Percentiles rank a stretch among this genome's conserved stretches.
These are phyloP conservation scores for Ischnura elegans DNA, from an alignment of 2,888 invertebrate species.

Conservation along the genomic window DNA sequence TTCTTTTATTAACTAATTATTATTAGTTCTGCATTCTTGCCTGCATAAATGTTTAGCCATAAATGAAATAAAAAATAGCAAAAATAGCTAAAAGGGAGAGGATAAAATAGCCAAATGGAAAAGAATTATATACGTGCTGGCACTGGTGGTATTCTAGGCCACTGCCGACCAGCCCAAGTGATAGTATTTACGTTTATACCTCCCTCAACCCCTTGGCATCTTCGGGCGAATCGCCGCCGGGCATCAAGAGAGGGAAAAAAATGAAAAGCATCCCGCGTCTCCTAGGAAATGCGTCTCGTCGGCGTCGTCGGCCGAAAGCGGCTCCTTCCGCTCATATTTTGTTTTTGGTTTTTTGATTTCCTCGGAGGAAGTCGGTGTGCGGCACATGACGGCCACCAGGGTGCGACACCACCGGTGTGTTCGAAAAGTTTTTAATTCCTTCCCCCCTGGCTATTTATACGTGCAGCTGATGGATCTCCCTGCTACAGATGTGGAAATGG, in stretches of 20 bases:
- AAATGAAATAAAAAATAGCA: too few relatives aligned
- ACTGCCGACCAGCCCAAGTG: too few relatives aligned
- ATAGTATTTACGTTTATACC: too few relatives aligned
- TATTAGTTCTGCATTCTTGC: too few relatives aligned
- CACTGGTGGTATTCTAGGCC: too few relatives aligned
- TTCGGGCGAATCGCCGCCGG: neutral
- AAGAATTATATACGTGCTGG: too few relatives aligned
- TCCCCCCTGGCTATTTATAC: neutral
- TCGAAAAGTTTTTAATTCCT: neutral
- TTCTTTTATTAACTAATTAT: too few relatives aligned
- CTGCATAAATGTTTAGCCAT: too few relatives aligned
- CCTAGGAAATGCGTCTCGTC: neutral
- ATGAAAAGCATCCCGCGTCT: neutral
- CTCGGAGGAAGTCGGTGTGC: neutral
- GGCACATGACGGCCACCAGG: neutral
- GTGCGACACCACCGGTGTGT: neutral
- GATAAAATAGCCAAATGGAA: too few relatives aligned
- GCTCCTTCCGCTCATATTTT: neutral
- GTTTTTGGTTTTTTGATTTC: neutral
- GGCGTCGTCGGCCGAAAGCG: neutral
- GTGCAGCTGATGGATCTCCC: too few relatives aligned
- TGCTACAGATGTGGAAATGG: too few relatives aligned
- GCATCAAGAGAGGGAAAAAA: neutral
- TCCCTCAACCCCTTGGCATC: neutral
- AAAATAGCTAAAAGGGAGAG: too few relatives aligned